Base-by-base conservation (phyloP, 1,140 invertebrate species). In the Platyura marginata region DNA sequence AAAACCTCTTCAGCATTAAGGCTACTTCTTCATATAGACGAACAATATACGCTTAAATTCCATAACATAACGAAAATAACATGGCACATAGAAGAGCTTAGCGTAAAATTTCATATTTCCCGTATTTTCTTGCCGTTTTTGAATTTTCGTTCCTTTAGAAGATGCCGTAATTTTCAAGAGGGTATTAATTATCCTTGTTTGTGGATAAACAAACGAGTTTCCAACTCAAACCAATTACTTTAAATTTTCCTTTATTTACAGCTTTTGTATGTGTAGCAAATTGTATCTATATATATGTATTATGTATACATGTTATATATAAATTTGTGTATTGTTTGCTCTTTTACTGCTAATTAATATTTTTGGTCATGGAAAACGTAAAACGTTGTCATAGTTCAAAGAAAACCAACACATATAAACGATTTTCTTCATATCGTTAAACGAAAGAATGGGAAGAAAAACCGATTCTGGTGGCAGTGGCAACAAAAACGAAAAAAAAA, bases 341-440 rank as follows among this genome's bases (percentile, higher is more conserved):
- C 6, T 29, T 29, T 29, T 13, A 8, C 25, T 8, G 25, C 25
- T 29, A 29, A 29, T 29, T 29, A 29, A 29, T 29, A 29, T 29
- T 29, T 29, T 29, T 13, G 25, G 25, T n/a, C n/a, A n/a, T n/a
- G n/a, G n/a, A n/a, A n/a, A n/a, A n/a, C n/a, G n/a, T n/a, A 51
- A 44, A 49, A 54, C 21, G 45, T 42, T 22, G 53, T 53, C 11
- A 19, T 53, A 22, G 46, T 38, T 9, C 46, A 50, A 29, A 51
- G 49, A 47, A 47, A 53, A 19, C n/a, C n/a, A n/a, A n/a, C n/a
- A n/a, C n/a, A n/a, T n/a, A n/a, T n/a, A n/a, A n/a, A n/a, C n/a
- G n/a, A n/a, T n/a, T n/a, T n/a, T n/a, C n/a, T n/a, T n/a, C n/a
- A n/a, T n/a, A n/a, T n/a, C n/a, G n/a, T n/a, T n/a, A n/a, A n/a